phyloP scores from a whole-genome alignment of 1,140 invertebrate species.

The Probaryconus sp. region DNA sequence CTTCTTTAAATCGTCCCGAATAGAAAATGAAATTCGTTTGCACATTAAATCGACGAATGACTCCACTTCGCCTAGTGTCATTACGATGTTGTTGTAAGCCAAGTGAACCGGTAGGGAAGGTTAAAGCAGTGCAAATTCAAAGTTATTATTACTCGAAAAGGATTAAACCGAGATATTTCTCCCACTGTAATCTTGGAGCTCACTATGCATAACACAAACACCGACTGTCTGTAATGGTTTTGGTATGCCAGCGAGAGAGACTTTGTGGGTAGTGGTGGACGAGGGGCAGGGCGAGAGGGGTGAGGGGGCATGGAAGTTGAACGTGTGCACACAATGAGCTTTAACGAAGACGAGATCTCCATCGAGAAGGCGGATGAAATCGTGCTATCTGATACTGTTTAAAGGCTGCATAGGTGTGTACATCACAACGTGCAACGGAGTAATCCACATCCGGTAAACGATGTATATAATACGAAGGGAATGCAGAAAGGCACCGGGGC shows the following conservation, averaged over 20 bases:
- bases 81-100: neutral
- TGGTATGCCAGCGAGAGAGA: constrained; percentile 16
- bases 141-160: constrained; percentile 19
- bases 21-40: too few species aligned
- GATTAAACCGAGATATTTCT: constrained; percentile 34
- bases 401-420: constrained; percentile 42
- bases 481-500: constrained; percentile 30
- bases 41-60: too few species aligned
- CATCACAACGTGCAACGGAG: constrained; percentile 27
- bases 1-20: too few species aligned
- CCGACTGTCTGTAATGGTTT: constrained; percentile 14
- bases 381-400: constrained; percentile 53
- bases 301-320: constrained; percentile 27
- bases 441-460: constrained; percentile 53
- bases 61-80: too few species aligned
- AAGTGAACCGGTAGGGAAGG: neutral
- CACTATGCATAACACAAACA: constrained; percentile 35
- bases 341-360: constrained; percentile 49
- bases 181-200: constrained; percentile 11
- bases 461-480: constrained; percentile 34
- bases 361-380: constrained; percentile 50
- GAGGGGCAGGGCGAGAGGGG: too few species aligned
- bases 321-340: constrained; percentile 46
- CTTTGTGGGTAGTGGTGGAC: too few species aligned
- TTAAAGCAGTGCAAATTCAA: constrained; percentile 13